Conservation (phyloP, 2,797 vertebrate species). For the Merluccius polli region DNA sequence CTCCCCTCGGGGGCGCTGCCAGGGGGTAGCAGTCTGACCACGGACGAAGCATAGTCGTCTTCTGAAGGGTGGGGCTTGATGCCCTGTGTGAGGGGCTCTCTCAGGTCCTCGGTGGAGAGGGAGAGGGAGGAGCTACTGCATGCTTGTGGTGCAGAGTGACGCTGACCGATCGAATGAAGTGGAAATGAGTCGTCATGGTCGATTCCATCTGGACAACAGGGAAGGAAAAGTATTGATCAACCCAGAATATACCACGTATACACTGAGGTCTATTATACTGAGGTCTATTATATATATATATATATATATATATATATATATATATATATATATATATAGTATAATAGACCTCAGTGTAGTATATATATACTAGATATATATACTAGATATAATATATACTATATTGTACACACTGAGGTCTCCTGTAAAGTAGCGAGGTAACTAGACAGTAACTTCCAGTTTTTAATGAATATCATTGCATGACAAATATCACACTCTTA, state of each 20-base stretch:
- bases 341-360: too few species aligned
- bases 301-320: too few species aligned
- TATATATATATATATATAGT: too few species aligned
- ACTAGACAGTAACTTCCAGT: neutral
- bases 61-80: conserved; percentile 48
- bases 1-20: conserved; percentile 45
- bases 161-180: conserved; percentile 56
- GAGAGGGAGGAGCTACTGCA: conserved; percentile 75
- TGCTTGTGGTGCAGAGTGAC: conserved; percentile 64
- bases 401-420: neutral
- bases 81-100: conserved; percentile 55
- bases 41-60: conserved; percentile 64
- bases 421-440: neutral
- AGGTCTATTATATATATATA: too few species aligned
- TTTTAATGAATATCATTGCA: neutral
- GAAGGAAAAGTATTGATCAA: neutral
- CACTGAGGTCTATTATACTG: neutral
- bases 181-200: conserved; percentile 76
- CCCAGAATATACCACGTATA: neutral
- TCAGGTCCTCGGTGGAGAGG: conserved; percentile 74
- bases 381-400: too few species aligned
- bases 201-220: conserved; percentile 65
- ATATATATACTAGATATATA: too few species aligned
- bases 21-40: conserved; percentile 62
- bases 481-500: neutral